Base-by-base conservation (phyloP, 2,797 vertebrate species). In the Rhabdomys pumilio region DNA sequence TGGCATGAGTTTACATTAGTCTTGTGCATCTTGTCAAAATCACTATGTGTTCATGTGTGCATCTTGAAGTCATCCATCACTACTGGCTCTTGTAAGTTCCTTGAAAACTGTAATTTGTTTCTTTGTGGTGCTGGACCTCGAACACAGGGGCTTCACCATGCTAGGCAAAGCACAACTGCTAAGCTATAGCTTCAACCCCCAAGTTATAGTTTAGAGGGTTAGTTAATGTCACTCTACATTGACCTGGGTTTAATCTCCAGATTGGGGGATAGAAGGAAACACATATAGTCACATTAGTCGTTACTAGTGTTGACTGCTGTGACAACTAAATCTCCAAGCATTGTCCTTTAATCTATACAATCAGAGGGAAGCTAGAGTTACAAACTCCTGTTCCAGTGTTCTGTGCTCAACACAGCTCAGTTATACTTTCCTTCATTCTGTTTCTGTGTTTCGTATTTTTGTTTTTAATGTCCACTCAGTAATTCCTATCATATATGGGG, bases 401-500 rank as follows among this genome's bases (percentile, higher is more conserved):
- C 12, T 22, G 17, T 57, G 59, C 3, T 76, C 50, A 75, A n/a
- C 7, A 19, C 4, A 50, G 14, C 7, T 87, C 63, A 10, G 38
- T 12, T 26, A 1, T 4, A 14, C 84, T 41, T 13, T 41, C 5
- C 44, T 88, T n/a, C 47, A 50, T 41, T 13, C 34, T 79, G 8
- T n/a, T 84, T 87, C 69, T 84, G 34, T 53, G 17, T 14, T 80
- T 50, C 44, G n/a, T 53, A 59, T 55, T 79, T 93, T 77, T 83
- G 53, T 90, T 92, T 65, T 31, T 11, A 50, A 6, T 59, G 57
- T 44, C n/a, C 26, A 22, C 3, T 57, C 55, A 50, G 34, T 26
- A 93, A 65, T 50, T n/a, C 12, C 50, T 47, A 41, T 72, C 22
- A 57, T 17, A 72, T 24, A 41, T 0, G 20, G 72, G 83, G 76